Evolutionary conservation across 2,797 vertebrate genomes (phyloP).

Genomic region (Odontamblyopus lacepedii): DNA sequence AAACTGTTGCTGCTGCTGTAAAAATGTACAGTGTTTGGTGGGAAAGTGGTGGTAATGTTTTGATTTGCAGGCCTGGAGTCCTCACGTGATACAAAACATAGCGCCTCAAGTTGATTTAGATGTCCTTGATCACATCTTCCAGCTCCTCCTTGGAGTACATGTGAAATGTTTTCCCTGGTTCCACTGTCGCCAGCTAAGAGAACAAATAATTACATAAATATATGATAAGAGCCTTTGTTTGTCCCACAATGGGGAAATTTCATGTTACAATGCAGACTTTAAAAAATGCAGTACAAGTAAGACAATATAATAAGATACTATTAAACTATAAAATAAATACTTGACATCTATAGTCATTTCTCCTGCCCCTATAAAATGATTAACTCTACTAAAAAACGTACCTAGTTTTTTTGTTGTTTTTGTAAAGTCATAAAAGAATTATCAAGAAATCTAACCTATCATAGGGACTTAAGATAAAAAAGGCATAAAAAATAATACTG

Average conservation of each 20-base stretch:
- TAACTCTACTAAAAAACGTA: too few relatives aligned
- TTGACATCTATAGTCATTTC: too few relatives aligned
- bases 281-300: too few relatives aligned
- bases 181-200: slow-evolving; percentile 90
- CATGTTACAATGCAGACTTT: background rate
- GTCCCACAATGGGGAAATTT: too few relatives aligned
- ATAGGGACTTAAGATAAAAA: too few relatives aligned
- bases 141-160: slow-evolving; percentile 99
- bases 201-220: slow-evolving; percentile 16
- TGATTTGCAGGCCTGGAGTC: slow-evolving; percentile 39
- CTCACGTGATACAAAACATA: slow-evolving; percentile 28
- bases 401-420: too few relatives aligned
- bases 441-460: too few relatives aligned
- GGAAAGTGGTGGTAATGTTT: slow-evolving; percentile 54
- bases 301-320: too few relatives aligned
- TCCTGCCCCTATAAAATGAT: too few relatives aligned
- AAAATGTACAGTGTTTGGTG: slow-evolving; percentile 51
- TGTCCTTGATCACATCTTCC: slow-evolving; percentile 98
- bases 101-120: slow-evolving; percentile 73
- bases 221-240: background rate
- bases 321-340: too few relatives aligned
- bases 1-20: slow-evolving; percentile 52
- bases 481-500: too few relatives aligned
- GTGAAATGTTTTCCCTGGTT: slow-evolving; percentile 96
- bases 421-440: too few relatives aligned